A percentile compares a stretch with the other conserved stretches of the same genome.
These are phyloP conservation scores for Cyanoderma ruficeps DNA, from an alignment of 2,113 vertebrate species.

Conservation along the genomic window DNA sequence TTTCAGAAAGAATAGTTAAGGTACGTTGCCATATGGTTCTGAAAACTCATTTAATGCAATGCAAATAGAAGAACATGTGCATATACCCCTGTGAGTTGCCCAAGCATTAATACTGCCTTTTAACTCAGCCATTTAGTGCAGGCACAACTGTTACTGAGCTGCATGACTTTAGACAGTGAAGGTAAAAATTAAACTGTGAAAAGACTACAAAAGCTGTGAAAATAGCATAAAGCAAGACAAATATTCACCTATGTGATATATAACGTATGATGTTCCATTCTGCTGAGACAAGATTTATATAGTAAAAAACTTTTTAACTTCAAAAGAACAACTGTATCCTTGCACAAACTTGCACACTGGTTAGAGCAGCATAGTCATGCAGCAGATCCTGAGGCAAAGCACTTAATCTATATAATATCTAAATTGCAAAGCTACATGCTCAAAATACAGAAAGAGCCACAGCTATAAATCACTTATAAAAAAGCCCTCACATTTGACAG, in stretches of 20 bases:
- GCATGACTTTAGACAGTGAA: slow-evolving; percentile 3
- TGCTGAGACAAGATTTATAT: not conserved
- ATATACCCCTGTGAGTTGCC: slow-evolving; percentile 34
- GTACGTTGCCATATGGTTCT: slow-evolving; percentile 51
- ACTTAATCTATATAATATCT: not conserved
- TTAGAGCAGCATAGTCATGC: not conserved
- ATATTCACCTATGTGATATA: not conserved
- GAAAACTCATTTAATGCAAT: slow-evolving; percentile 61
- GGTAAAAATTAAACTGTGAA: slow-evolving; percentile 12
- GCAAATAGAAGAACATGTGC: slow-evolving; percentile 58
- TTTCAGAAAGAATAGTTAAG: slow-evolving; percentile 61
- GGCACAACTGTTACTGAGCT: slow-evolving; percentile 45
- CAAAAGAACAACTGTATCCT: not conserved
- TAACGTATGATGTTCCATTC: not conserved
- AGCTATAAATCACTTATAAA: not conserved
- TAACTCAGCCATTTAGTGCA: slow-evolving; percentile 51
- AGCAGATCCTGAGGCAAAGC: not conserved
- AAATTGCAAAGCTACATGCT: not conserved
- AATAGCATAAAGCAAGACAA: slow-evolving; percentile 7
- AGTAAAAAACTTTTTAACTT: not conserved
- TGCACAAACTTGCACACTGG: not conserved
- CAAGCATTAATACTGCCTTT: slow-evolving; percentile 56
- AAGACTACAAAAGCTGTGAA: slow-evolving; percentile 6
- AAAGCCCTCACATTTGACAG: not conserved
- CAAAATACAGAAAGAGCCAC: not conserved